phyloP scores from a whole-genome alignment of 2,113 vertebrate genomes.

The Columba livia region DNA sequence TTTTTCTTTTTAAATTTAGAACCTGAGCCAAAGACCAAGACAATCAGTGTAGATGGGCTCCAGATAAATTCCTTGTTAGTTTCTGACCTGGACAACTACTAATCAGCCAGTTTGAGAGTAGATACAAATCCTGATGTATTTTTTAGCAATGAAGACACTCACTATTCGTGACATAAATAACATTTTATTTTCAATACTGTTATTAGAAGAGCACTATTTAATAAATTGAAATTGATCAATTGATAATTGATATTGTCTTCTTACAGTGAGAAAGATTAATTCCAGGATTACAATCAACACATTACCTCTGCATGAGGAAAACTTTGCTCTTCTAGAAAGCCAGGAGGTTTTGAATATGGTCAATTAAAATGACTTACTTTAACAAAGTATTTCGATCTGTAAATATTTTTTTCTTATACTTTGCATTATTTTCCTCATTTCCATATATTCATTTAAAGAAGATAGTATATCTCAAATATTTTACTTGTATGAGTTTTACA shows the following conservation, averaged over 20 bases:
- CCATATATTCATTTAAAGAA: not conserved
- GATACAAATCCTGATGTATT: not conserved
- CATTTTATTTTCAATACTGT: slow-evolving; percentile 12
- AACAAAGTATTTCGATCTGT: not conserved
- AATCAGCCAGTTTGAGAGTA: not conserved
- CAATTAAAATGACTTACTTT: not conserved
- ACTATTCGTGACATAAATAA: slow-evolving; percentile 21
- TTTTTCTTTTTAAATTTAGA: not conserved
- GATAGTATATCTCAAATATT: not conserved
- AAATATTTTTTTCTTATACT: not conserved
- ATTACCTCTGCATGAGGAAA: not conserved
- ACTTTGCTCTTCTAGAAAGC: not conserved
- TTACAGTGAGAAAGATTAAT: not conserved
- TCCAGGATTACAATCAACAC: not conserved
- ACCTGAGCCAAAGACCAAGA: not conserved
- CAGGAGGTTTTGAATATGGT: not conserved
- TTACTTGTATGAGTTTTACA: not conserved
- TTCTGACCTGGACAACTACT: not conserved
- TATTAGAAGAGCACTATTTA: not conserved
- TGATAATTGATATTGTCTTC: not conserved
- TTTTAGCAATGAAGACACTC: not conserved
- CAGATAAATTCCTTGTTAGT: not conserved
- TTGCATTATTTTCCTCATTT: not conserved
- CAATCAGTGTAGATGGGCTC: not conserved
- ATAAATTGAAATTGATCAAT: not conserved